phyloP scores from a whole-genome alignment of 2,113 vertebrate genomes.

The Montifringilla adamsi region DNA sequence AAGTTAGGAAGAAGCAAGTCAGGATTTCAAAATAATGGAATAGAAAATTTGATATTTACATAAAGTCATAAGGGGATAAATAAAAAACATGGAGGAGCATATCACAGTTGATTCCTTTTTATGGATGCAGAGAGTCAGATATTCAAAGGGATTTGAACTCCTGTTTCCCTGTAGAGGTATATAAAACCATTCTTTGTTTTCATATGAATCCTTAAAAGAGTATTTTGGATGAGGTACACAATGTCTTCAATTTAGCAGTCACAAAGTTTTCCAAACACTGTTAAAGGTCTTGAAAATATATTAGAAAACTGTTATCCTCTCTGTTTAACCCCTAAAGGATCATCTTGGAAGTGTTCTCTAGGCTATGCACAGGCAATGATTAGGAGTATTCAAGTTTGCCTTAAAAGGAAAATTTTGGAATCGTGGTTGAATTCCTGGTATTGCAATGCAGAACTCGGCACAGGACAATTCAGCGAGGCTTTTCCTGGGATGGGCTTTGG shows the following conservation, averaged over 20 bases:
- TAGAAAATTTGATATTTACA: neutral
- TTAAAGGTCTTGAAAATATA: neutral
- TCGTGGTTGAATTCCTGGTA: neutral
- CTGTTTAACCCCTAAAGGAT: neutral
- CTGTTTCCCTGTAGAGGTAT: neutral
- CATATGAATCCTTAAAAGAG: neutral
- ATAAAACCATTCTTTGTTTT: neutral
- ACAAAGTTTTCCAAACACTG: neutral
- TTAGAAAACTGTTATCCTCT: neutral
- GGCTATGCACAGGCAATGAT: neutral
- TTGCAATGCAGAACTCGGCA: neutral
- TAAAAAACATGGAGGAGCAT: neutral
- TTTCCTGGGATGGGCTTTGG: neutral
- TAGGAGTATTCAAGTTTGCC: neutral
- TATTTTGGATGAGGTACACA: neutral
- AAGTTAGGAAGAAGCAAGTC: neutral
- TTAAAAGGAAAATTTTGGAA: neutral
- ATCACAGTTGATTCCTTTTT: neutral
- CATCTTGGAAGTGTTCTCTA: neutral
- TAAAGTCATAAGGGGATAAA: neutral
- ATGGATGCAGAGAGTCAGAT: neutral
- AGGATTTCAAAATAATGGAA: neutral
- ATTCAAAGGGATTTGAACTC: neutral
- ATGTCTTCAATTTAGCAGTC: neutral
- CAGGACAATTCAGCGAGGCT: neutral